Conservation (phyloP, 2,888 invertebrate genomes). For the Euplagia quadripunctaria region DNA sequence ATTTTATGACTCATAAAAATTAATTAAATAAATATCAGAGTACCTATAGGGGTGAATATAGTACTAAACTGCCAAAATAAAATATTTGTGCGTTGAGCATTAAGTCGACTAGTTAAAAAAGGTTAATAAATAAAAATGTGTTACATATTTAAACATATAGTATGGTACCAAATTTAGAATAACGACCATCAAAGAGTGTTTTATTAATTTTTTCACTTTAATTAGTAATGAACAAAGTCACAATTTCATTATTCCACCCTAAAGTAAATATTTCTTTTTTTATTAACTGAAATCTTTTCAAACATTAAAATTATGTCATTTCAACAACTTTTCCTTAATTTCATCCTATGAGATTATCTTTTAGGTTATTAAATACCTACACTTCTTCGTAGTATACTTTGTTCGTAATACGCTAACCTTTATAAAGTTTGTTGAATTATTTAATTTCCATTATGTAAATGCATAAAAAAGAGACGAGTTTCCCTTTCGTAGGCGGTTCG, state of each 20-base stretch:
- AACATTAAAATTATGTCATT: too few relatives aligned
- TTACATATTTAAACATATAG: not conserved
- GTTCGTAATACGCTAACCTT: not conserved
- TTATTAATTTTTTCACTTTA: not conserved
- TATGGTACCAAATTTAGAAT: not conserved
- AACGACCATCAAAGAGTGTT: not conserved
- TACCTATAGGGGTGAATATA: too few relatives aligned
- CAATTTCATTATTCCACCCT: too few relatives aligned
- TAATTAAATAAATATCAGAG: too few relatives aligned
- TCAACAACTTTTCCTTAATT: too few relatives aligned
- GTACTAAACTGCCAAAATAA: too few relatives aligned
- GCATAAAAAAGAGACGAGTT: constrained; percentile 28
- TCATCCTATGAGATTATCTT: not conserved
- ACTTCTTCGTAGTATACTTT: not conserved
- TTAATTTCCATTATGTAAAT: constrained; percentile 27
- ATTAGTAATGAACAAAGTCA: not conserved
- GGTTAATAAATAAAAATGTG: too few relatives aligned
- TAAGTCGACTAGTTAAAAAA: too few relatives aligned
- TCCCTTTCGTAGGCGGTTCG: constrained; percentile 17
- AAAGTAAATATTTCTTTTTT: too few relatives aligned
- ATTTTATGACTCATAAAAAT: too few relatives aligned
- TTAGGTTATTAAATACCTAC: not conserved
- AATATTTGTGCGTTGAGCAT: too few relatives aligned
- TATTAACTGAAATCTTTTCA: too few relatives aligned
- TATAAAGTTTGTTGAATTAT: not conserved